A percentile compares a stretch with the other conserved stretches of the same genome.
Evolutionary conservation across 2,797 vertebrate genomes (phyloP).

Genomic region (Momotus momota): DNA sequence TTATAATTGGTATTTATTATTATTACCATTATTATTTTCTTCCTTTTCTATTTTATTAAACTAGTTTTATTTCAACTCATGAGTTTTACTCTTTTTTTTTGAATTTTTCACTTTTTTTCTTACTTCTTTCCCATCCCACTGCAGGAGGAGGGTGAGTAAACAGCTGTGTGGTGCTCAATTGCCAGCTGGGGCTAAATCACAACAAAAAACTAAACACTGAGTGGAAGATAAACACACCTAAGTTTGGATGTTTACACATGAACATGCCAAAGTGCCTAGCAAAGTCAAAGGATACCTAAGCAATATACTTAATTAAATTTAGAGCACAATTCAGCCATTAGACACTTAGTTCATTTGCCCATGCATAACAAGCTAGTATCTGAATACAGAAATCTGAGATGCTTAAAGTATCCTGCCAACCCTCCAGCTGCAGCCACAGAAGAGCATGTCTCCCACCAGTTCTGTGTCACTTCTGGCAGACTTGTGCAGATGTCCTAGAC

Average conservation of each 20-base stretch:
- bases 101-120: neutral
- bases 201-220: neutral
- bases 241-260: neutral
- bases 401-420: neutral
- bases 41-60: neutral
- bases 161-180: neutral
- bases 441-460: neutral
- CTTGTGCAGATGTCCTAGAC: neutral
- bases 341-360: neutral
- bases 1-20: neutral
- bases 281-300: neutral
- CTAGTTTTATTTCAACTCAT: neutral
- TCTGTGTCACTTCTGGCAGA: neutral
- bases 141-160: neutral
- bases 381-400: neutral
- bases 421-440: neutral
- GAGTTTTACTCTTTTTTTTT: neutral
- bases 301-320: neutral
- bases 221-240: neutral
- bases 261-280: neutral
- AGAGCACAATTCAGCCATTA: neutral
- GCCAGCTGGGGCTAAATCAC: neutral
- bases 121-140: neutral
- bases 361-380: neutral
- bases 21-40: neutral